A percentile compares a stretch with the other conserved stretches of the same genome.
These are phyloP conservation scores for Corythucha ciliata DNA, from an alignment of 2,888 invertebrate species.

Conservation along the genomic window DNA sequence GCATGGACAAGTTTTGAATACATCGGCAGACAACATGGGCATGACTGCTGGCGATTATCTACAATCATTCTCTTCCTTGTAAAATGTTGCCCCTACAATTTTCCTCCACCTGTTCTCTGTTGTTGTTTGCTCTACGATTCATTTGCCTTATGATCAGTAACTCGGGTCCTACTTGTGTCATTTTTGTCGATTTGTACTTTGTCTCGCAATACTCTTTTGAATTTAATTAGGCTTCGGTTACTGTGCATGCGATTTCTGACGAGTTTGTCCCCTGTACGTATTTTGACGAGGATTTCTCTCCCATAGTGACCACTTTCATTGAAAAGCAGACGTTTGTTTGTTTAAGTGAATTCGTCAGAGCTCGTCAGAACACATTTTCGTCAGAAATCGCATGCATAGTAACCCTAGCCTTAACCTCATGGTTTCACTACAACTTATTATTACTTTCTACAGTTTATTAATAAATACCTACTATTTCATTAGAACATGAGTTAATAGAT, in stretches of 20 bases:
- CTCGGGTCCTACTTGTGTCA: not conserved
- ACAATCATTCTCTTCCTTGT: conserved; percentile 5
- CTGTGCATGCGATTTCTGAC: too few relatives aligned
- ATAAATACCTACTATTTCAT: not conserved
- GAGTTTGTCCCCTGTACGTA: too few relatives aligned
- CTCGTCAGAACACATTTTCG: too few relatives aligned
- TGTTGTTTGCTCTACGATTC: too few relatives aligned
- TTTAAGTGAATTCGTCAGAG: too few relatives aligned
- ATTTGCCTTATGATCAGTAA: conserved; percentile 4
- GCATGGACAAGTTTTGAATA: conserved; percentile 4
- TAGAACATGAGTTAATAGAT: conserved; percentile 5
- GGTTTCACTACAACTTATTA: not conserved
- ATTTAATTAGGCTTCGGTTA: conserved; percentile 4
- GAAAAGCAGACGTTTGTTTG: too few relatives aligned
- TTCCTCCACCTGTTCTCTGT: conserved; percentile 4
- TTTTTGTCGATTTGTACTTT: conserved; percentile 3
- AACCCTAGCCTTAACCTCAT: too few relatives aligned
- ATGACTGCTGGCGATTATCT: conserved; percentile 3
- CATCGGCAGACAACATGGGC: conserved; percentile 4
- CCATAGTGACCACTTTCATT: too few relatives aligned
- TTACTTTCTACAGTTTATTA: conserved; percentile 3
- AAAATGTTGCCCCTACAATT: conserved; percentile 4
- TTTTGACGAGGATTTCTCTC: too few relatives aligned
- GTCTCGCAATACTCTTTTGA: conserved; percentile 5
- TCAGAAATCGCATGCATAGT: too few relatives aligned